A percentile compares a stretch with the other conserved stretches of the same genome.
Conservation (phyloP, 2,113 vertebrate species). For the Neolamprologus hecqui region DNA sequence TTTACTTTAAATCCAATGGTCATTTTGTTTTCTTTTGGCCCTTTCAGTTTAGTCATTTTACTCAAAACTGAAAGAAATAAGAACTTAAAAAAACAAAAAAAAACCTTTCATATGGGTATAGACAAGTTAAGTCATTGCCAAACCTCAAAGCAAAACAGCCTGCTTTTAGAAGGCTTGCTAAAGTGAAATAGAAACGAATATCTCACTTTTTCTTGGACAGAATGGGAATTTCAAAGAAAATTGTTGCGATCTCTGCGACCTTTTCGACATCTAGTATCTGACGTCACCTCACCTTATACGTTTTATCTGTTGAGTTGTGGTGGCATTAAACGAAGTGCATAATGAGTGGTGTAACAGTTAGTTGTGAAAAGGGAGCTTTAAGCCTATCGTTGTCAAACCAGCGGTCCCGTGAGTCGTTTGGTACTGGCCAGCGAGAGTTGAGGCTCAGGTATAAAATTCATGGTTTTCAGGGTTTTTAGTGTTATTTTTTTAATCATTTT, state of each 20-base stretch:
- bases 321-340: background rate
- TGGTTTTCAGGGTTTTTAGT: background rate
- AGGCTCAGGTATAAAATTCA: background rate
- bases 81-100: background rate
- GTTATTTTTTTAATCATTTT: background rate
- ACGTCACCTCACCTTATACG: background rate
- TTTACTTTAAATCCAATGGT: background rate
- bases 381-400: background rate
- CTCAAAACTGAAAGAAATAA: background rate
- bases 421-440: background rate
- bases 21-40: background rate
- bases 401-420: background rate
- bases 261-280: background rate
- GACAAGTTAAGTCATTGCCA: background rate
- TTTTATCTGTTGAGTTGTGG: background rate
- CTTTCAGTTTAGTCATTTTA: background rate
- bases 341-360: background rate
- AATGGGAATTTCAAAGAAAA: background rate
- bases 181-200: background rate
- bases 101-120: background rate
- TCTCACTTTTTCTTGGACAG: background rate
- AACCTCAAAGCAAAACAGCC: background rate
- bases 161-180: background rate
- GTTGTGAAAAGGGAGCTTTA: background rate
- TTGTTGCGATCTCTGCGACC: background rate